Evolutionary conservation across 2,113 vertebrate genomes (phyloP).

Genomic region (Tenebrosternarchus preto): DNA sequence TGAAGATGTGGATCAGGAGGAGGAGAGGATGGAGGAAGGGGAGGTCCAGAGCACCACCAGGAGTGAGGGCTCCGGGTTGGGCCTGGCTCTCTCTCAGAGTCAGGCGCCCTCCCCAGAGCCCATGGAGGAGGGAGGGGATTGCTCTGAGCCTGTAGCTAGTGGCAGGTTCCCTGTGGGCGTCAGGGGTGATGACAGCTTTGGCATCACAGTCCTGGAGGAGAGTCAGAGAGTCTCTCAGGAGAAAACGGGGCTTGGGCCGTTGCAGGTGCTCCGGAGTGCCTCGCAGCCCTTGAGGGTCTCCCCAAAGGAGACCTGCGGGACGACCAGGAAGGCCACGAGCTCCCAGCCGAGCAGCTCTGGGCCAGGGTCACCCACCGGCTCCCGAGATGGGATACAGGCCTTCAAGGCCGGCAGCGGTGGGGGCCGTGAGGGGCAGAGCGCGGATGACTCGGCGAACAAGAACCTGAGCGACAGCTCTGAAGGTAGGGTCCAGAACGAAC

Average conservation of each 20-base stretch:
- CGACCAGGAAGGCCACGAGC: conserved; percentile 8
- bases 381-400: background rate
- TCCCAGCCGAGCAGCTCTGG: conserved; percentile 44
- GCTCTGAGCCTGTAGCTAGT: background rate
- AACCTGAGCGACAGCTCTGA: conserved; percentile 83
- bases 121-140: conserved; percentile 54
- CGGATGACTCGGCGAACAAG: conserved; percentile 60
- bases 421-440: conserved; percentile 21
- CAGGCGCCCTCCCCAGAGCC: conserved; percentile 66
- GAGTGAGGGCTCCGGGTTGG: conserved; percentile 60
- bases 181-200: conserved; percentile 41
- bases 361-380: conserved; percentile 2
- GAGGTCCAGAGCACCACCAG: conserved; percentile 57
- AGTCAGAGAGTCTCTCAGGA: conserved; percentile 59
- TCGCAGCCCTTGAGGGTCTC: conserved; percentile 55
- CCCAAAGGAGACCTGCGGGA: conserved; percentile 33
- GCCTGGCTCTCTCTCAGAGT: conserved; percentile 70
- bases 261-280: conserved; percentile 30
- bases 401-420: conserved; percentile 13
- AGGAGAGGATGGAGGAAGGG: conserved; percentile 59
- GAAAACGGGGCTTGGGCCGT: conserved; percentile 21
- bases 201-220: conserved; percentile 63
- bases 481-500: conserved; percentile 71
- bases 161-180: too few species aligned
- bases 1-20: conserved; percentile 43